phyloP scores from a whole-genome alignment of 92 coral and sea anemone genomes.

The Chrysogorgia sp. region DNA sequence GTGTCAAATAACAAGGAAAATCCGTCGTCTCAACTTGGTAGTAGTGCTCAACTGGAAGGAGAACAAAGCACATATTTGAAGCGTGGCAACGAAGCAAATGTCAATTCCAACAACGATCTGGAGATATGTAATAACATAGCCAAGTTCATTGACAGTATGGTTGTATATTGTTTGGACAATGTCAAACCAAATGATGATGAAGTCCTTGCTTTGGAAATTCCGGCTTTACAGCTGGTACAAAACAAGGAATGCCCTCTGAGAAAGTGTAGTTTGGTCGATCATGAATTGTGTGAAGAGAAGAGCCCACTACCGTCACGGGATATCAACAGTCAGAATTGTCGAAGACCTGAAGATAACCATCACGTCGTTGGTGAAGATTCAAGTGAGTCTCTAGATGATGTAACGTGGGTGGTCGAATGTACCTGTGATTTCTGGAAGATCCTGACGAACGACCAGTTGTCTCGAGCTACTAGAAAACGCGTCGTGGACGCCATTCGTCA shows the following conservation, averaged over 20 bases:
- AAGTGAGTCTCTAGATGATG: slow-evolving; percentile 64
- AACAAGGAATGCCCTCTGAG: neutral
- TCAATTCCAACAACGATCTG: neutral
- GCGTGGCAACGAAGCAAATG: neutral
- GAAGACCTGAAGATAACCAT: neutral
- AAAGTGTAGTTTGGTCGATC: neutral
- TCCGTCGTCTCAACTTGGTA: neutral
- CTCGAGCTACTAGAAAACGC: slow-evolving; percentile 43
- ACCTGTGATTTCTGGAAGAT: slow-evolving; percentile 85
- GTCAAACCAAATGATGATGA: neutral
- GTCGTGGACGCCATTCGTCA: slow-evolving; percentile 68
- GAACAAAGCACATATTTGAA: neutral
- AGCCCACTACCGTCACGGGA: neutral
- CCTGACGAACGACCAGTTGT: slow-evolving; percentile 62
- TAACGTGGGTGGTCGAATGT: slow-evolving; percentile 94
- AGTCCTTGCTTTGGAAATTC: neutral
- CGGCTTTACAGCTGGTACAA: neutral
- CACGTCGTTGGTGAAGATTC: neutral
- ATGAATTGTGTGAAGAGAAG: neutral
- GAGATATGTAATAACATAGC: neutral
- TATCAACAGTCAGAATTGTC: neutral
- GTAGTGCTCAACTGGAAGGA: neutral
- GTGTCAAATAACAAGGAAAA: neutral
- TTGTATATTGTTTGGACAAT: no score
- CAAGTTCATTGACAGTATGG: neutral